Conservation (phyloP, 2,113 vertebrate species). For the Mellivora capensis region DNA sequence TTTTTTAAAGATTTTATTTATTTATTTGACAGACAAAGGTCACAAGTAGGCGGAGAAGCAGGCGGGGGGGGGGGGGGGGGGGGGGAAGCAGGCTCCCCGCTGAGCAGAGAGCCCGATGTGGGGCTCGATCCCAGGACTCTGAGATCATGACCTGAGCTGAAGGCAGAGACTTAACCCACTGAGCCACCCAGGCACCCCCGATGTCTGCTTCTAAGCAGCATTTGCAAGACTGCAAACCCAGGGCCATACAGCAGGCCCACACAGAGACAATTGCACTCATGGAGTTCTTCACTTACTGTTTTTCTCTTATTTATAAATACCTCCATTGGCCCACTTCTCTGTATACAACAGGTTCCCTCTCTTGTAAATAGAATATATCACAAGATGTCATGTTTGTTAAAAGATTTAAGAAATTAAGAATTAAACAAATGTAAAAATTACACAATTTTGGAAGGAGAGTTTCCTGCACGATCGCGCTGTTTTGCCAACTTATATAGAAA, state of each 20-base stretch:
- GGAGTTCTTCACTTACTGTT: background rate
- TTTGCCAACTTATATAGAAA: background rate
- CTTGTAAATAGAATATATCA: background rate
- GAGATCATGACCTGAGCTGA: too few species aligned
- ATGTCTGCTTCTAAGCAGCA: background rate
- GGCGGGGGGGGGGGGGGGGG: too few species aligned
- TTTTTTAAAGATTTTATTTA: too few species aligned
- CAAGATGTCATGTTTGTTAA: background rate
- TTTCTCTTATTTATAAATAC: background rate
- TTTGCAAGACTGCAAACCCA: background rate
- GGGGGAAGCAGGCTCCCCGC: too few species aligned
- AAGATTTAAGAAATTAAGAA: background rate
- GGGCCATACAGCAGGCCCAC: rapidly evolving
- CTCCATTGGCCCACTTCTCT: background rate
- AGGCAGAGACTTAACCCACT: too few species aligned
- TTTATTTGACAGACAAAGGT: too few species aligned
- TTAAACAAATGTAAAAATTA: background rate
- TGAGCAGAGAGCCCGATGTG: too few species aligned
- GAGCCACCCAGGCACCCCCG: too few species aligned
- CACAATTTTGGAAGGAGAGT: background rate
- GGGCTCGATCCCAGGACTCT: too few species aligned
- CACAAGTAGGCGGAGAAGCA: too few species aligned
- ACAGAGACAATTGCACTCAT: background rate
- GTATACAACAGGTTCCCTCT: background rate
- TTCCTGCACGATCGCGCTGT: background rate